phyloP scores from a whole-genome alignment of 1,140 invertebrate genomes.

The Bicyclus anynana region DNA sequence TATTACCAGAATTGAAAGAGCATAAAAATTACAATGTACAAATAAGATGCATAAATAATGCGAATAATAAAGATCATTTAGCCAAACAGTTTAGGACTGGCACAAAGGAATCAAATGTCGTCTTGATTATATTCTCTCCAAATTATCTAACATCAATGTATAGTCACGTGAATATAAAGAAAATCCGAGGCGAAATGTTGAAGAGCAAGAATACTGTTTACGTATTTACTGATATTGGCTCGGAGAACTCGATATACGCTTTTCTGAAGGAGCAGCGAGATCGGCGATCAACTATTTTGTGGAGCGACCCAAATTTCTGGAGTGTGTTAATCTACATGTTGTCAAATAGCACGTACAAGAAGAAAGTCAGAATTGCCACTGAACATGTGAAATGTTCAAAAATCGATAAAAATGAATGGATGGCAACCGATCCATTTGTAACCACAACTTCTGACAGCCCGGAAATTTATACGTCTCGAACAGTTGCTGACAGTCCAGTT shows the following conservation, averaged over 20 bases:
- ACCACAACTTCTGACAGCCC: conserved; percentile 43
- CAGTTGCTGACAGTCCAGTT: conserved; percentile 58
- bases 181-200: conserved; percentile 64
- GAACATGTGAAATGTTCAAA: background rate
- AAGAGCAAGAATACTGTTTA: conserved; percentile 59
- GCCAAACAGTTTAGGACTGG: conserved; percentile 29
- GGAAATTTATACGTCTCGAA: conserved; percentile 42
- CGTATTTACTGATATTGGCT: conserved; percentile 58
- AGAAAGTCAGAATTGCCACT: conserved; percentile 14
- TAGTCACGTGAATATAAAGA: conserved; percentile 63
- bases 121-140: conserved; percentile 57
- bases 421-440: conserved; percentile 24
- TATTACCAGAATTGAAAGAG: conserved; percentile 44
- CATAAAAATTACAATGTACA: conserved; percentile 42
- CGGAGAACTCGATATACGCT: conserved; percentile 63
- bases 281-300: conserved; percentile 43
- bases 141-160: conserved; percentile 62
- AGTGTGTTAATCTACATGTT: conserved; percentile 36
- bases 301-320: conserved; percentile 60
- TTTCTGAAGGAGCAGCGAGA: conserved; percentile 63
- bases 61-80: conserved; percentile 25
- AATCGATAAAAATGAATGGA: conserved; percentile 10
- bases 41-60: conserved; percentile 34
- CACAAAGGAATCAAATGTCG: conserved; percentile 36
- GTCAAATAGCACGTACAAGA: conserved; percentile 13